Base-by-base conservation (phyloP, 2,113 vertebrate genomes). In the Salvelinus fontinalis region DNA sequence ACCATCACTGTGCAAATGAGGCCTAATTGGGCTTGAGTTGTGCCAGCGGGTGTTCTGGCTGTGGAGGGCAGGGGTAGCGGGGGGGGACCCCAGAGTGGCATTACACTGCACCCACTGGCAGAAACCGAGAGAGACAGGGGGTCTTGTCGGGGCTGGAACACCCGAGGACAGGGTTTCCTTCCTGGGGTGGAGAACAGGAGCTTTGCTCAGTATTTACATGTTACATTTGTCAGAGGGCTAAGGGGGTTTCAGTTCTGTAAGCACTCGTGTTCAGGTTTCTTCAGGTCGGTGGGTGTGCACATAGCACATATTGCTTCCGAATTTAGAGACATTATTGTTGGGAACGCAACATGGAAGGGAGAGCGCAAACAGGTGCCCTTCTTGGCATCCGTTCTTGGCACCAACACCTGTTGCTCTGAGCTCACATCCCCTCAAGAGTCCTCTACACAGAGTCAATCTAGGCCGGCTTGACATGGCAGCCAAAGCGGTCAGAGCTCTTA, bases 1-100 rank as follows among this genome's bases (percentile, higher is more conserved):
- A 31, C n/a, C 57, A 57, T 78, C 4, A 26, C 75, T 83, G 69
- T 67, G 73, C 70, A 81, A 79, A 79, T 81, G 73, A 83, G 73
- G 71, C 70, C 79, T 76, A 79, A 83, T 84, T 77, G 44, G 71
- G 31, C 67, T 65, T 79, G n/a, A 29, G 22, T 22, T 51, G 16
- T 44, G 12, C 18, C 62, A 77, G 68, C 59, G 48, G 27, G 59
- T 24, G 68, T 71, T 24, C 34, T 51, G 57, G 14, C 22, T 79
- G 18, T 48, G 44, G 71, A 59, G 51, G n/a, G 69, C 29, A 60
- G 76, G 12, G 62, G 16, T 20, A 18, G 16, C 44, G 34, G 59
- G 16, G 18, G 29, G 29, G 34, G 44, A 64, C 22, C 65, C 27
- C 26, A 66, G 54, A 60, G 0, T 22, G 59, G 59, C n/a, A 62